Evolutionary conservation across 2,113 vertebrate genomes (phyloP).

Genomic region (Porphyrio hochstetteri): DNA sequence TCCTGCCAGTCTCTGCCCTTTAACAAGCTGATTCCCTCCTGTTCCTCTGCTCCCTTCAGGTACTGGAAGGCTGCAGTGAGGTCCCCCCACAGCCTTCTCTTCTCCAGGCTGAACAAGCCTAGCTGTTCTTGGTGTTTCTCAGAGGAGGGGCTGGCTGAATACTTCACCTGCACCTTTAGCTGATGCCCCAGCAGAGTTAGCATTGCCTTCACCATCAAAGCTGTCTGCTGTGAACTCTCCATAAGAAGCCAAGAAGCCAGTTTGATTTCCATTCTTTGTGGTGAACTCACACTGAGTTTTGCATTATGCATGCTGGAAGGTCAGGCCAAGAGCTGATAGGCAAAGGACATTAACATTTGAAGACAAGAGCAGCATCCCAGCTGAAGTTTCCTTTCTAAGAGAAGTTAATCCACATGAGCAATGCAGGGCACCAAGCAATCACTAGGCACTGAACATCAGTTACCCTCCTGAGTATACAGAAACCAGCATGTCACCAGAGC

Average conservation of each 20-base stretch:
- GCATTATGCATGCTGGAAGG: background rate
- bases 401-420: background rate
- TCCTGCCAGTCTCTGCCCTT: no score
- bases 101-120: no score
- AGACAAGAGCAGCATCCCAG: background rate
- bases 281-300: background rate
- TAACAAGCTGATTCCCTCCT: no score
- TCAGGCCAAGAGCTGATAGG: background rate
- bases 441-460: background rate
- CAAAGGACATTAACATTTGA: background rate
- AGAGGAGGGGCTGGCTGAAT: background rate
- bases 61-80: no score
- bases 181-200: background rate
- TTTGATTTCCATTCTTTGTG: background rate
- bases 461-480: background rate
- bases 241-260: background rate
- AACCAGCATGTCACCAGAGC: background rate
- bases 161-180: background rate
- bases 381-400: background rate
- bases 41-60: no score
- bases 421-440: background rate
- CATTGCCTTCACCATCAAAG: fast-evolving
- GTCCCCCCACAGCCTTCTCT: no score
- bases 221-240: background rate
- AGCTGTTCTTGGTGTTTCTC: no score